Percentiles rank a stretch among this genome's conserved stretches.
phyloP scores from a whole-genome alignment of 2,797 vertebrate species.

The Myripristis murdjan region DNA sequence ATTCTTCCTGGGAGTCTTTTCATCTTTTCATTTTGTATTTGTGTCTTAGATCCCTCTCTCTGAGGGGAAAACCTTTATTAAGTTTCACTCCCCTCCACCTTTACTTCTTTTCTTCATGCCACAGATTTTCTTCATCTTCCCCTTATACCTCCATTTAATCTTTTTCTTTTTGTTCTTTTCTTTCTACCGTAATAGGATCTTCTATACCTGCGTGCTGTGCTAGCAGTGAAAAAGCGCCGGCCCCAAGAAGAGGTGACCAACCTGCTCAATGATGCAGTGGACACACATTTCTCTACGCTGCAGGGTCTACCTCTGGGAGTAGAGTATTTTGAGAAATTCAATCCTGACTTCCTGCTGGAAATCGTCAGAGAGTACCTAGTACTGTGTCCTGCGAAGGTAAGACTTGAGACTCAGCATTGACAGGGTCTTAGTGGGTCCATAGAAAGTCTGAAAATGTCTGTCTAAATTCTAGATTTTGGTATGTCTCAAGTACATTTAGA shows the following conservation, averaged over 20 bases:
- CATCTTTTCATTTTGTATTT: too few relatives aligned
- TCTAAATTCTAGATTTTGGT: neutral
- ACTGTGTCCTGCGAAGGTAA: constrained; percentile 93
- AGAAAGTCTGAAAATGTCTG: too few relatives aligned
- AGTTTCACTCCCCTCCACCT: neutral
- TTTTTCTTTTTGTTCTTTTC: neutral
- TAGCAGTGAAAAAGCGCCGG: constrained; percentile 89
- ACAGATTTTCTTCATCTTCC: neutral
- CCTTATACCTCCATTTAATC: neutral
- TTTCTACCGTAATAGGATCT: constrained; percentile 86
- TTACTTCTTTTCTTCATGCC: neutral
- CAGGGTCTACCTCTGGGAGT: constrained; percentile 93
- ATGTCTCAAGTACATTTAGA: neutral
- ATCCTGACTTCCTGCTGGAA: constrained; percentile 96
- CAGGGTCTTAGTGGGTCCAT: neutral
- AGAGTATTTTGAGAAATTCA: constrained; percentile 96
- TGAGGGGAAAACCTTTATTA: neutral
- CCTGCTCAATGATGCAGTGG: constrained; percentile 93
- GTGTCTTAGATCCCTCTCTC: constrained; percentile 1
- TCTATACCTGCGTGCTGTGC: constrained; percentile 89
- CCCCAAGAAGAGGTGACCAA: constrained; percentile 89
- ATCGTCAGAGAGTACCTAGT: constrained; percentile 92
- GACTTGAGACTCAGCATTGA: neutral
- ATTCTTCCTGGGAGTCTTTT: neutral
- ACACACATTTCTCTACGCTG: constrained; percentile 93